These are phyloP conservation scores for Chrosomus eos DNA, from an alignment of 2,797 vertebrate species.

Conservation along the genomic window DNA sequence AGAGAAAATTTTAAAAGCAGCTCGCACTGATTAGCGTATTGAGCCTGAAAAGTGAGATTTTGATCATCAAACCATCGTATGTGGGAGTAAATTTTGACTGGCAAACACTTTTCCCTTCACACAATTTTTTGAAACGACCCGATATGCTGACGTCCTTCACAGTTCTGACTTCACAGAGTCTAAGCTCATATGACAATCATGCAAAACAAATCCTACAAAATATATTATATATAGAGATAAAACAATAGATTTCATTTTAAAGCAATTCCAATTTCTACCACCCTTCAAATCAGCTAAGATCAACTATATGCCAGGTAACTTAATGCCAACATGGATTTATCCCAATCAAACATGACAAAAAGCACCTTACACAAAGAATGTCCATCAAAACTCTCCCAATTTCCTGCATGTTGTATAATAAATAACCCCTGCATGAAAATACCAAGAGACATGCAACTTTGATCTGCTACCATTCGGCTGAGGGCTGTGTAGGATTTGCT, in stretches of 20 bases:
- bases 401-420: slow-evolving; percentile 6
- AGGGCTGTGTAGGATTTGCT: slow-evolving; percentile 14
- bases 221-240: neutral
- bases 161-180: neutral
- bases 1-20: slow-evolving; percentile 47
- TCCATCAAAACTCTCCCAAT: neutral
- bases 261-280: neutral
- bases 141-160: slow-evolving; percentile 29
- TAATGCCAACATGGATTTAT: slow-evolving; percentile 2
- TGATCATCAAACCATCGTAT: slow-evolving; percentile 24
- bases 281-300: neutral
- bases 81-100: slow-evolving; percentile 33
- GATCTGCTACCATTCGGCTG: slow-evolving; percentile 7
- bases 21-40: neutral
- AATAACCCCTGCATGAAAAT: neutral
- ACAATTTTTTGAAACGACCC: neutral
- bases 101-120: slow-evolving; percentile 24
- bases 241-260: neutral
- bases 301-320: neutral
- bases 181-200: slow-evolving; percentile 9
- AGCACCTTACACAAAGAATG: neutral
- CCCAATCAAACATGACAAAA: neutral
- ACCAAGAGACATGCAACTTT: neutral
- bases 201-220: slow-evolving; percentile 10
- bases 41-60: slow-evolving; percentile 29